A percentile compares a stretch with the other conserved stretches of the same genome.
phyloP scores from a whole-genome alignment of 1,140 invertebrate species.

The Parasteatoda tepidariorum region DNA sequence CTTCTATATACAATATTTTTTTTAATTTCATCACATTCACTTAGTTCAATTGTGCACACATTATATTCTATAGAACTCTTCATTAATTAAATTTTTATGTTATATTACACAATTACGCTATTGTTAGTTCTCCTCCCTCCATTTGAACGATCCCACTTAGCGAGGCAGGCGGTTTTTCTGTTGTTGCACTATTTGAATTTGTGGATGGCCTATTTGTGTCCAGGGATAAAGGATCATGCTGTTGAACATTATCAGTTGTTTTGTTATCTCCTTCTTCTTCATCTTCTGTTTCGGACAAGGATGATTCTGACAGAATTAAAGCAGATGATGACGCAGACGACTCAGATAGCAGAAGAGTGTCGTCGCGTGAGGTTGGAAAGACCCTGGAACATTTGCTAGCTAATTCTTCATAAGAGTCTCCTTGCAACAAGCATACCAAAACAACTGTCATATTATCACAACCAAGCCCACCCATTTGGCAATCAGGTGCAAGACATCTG shows the following conservation, averaged over 20 bases:
- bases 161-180: slow-evolving; percentile 7
- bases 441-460: slow-evolving; percentile 99
- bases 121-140: slow-evolving; percentile 47
- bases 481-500: slow-evolving; percentile 93
- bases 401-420: slow-evolving; percentile 79
- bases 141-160: slow-evolving; percentile 15
- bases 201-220: slow-evolving; percentile 32
- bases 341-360: slow-evolving; percentile 27
- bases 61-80: slow-evolving; percentile 2
- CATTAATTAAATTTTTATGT: not conserved
- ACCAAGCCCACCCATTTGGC: slow-evolving; percentile 93
- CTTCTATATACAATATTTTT: slow-evolving; percentile 31
- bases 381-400: slow-evolving; percentile 67
- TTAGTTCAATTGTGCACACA: slow-evolving; percentile 38
- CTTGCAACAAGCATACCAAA: slow-evolving; percentile 83
- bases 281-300: slow-evolving; percentile 53
- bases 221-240: slow-evolving; percentile 1
- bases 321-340: slow-evolving; percentile 23
- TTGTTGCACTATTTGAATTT: not conserved
- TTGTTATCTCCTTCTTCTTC: slow-evolving; percentile 26
- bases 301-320: slow-evolving; percentile 42
- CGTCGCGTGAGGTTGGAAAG: not conserved
- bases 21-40: slow-evolving; percentile 33
- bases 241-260: slow-evolving; percentile 14
- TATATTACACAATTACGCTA: slow-evolving; percentile 48